These are phyloP conservation scores for Gobio occitaniae DNA, from an alignment of 2,797 vertebrate genomes.

Conservation along the genomic window DNA sequence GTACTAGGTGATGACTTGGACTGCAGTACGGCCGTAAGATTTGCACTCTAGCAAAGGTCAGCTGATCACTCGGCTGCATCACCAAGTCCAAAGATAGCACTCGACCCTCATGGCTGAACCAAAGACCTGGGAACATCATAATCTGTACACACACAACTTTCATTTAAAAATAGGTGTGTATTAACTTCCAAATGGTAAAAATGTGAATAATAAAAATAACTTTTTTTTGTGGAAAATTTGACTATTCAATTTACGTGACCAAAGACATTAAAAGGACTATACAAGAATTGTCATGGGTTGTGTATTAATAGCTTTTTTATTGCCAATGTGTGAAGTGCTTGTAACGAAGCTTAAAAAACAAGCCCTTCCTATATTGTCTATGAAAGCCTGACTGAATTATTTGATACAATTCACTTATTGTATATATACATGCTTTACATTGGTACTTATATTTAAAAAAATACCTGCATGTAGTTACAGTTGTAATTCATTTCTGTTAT, in stretches of 20 bases:
- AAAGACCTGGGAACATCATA: slow-evolving; percentile 84
- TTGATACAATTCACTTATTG: too few relatives aligned
- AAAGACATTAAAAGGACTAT: not conserved
- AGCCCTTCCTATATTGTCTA: not conserved
- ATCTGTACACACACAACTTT: slow-evolving; percentile 67
- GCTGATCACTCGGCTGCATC: slow-evolving; percentile 67
- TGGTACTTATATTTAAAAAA: too few relatives aligned
- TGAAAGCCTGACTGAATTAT: not conserved
- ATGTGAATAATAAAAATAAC: not conserved
- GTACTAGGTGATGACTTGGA: slow-evolving; percentile 78
- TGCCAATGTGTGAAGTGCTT: not conserved
- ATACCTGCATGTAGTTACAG: too few relatives aligned
- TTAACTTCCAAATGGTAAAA: not conserved
- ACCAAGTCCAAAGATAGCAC: slow-evolving; percentile 77
- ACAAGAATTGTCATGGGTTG: not conserved
- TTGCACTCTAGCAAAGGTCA: slow-evolving; percentile 74
- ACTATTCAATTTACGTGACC: not conserved
- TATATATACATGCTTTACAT: too few relatives aligned
- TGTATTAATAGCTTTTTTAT: not conserved
- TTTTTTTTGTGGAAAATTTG: too few relatives aligned
- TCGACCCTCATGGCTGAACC: slow-evolving; percentile 82
- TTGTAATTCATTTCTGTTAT: too few relatives aligned
- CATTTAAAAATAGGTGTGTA: not conserved
- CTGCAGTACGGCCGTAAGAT: slow-evolving; percentile 82
- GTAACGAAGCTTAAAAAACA: not conserved